Base-by-base conservation (phyloP, 2,888 invertebrate genomes). In the Steinernema hermaphroditum region DNA sequence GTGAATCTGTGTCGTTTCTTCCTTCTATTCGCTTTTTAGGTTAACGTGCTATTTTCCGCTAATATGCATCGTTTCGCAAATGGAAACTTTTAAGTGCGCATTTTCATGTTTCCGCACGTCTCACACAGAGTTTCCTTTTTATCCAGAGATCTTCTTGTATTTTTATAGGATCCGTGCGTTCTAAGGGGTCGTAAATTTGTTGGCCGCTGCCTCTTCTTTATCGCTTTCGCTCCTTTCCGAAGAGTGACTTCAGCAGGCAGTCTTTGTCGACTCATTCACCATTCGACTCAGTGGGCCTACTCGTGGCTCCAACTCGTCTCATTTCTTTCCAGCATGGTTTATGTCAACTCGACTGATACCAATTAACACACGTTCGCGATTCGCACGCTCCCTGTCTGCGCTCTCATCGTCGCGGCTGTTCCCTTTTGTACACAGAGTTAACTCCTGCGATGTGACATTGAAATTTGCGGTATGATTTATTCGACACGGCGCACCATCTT, bases 381-480 rank as follows among this genome's bases (percentile, higher is more conserved):
- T 62, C 62, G 62, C 62, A 62, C 62, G 62, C 62, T 62, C 62
- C 27, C n/a, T 27, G 62, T 62, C 62, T 62, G 62, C 62, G 62
- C 62, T 27, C 62, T 62, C 62, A 29, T 32, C 16, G 32, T 32
- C 62, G 62, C 62, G 62, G 62, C 62, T 62, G 62, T 62, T 62
- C 62, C 62, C 62, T 62, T 27, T 62, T 62, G 62, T 62, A 62
- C 62, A 62, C 62, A 62, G 27, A 62, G 29, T 62, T 62, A 62
- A 62, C 62, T 62, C 62, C 27, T 16, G 62, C 62, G 29, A 62
- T 62, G 62, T 62, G 62, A 62, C 62, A 62, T 62, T 62, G 62
- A 62, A 62, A 62, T 62, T 62, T 62, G 62, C 62, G 62, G 62
- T 62, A 62, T 62, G 62, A 62, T 62, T 62, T 62, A 62, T 62